Percentiles rank a stretch among this genome's conserved stretches.
Conservation (phyloP, 2,797 vertebrate species). For the Dromococcyx pavoninus region DNA sequence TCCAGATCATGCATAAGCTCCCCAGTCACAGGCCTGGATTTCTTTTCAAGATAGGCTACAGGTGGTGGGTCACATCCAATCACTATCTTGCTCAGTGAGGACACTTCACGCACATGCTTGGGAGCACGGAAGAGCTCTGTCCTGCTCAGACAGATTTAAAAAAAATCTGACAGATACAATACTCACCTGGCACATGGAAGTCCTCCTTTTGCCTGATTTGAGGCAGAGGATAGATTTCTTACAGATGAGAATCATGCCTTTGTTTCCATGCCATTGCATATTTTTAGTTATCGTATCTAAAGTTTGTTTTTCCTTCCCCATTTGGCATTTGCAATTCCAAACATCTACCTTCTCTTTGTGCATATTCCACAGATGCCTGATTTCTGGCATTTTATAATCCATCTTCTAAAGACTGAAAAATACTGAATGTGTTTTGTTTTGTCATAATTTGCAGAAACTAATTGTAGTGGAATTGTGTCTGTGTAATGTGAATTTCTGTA, state of each 20-base stretch:
- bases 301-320: neutral
- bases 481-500: neutral
- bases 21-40: neutral
- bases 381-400: neutral
- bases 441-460: neutral
- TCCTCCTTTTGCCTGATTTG: neutral
- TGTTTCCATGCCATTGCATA: rapidly evolving
- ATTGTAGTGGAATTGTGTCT: neutral
- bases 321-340: neutral
- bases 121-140: neutral
- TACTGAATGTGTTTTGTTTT: neutral
- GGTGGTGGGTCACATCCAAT: neutral
- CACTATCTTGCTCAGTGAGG: neutral
- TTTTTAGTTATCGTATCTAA: neutral
- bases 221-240: neutral
- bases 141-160: neutral
- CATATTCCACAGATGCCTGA: neutral
- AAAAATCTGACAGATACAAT: rapidly evolving
- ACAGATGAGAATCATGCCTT: neutral
- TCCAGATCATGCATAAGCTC: neutral
- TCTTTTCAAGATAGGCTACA: neutral
- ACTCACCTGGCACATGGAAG: neutral
- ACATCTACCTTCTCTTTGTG: neutral
- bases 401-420: neutral
- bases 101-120: rapidly evolving